Evolutionary conservation across 2,888 invertebrate genomes (phyloP).

Genomic region (Xestoiulus laeticollis): DNA sequence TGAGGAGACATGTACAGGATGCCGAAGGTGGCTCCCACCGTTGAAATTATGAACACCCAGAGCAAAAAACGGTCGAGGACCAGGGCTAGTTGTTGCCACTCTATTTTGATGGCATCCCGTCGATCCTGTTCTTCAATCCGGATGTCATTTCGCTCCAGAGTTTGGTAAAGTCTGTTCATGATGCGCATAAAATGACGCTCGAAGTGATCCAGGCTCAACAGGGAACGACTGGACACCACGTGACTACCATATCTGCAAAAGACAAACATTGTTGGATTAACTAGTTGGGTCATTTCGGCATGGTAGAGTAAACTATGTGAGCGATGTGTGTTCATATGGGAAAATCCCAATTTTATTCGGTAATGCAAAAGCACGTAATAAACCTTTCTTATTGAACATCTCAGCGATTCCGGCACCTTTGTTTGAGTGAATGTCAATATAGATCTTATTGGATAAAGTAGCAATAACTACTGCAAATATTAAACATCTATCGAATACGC

Average conservation of each 20-base stretch:
- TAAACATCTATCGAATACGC: too few species aligned
- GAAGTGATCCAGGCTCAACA: slow-evolving; percentile 64
- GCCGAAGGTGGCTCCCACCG: slow-evolving; percentile 65
- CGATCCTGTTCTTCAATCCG: slow-evolving; percentile 68
- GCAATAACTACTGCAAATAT: too few species aligned
- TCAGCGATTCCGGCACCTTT: too few species aligned
- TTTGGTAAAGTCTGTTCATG: slow-evolving; percentile 67
- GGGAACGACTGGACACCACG: not conserved
- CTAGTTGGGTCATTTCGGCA: not conserved
- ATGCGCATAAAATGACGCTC: slow-evolving; percentile 72
- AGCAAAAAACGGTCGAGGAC: slow-evolving; percentile 68
- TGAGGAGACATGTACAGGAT: slow-evolving; percentile 65
- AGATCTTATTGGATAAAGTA: too few species aligned
- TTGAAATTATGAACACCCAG: slow-evolving; percentile 66
- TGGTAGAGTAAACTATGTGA: too few species aligned
- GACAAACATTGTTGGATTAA: not conserved
- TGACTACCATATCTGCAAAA: slow-evolving; percentile 48
- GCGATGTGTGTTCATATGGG: too few species aligned
- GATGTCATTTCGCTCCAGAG: slow-evolving; percentile 68
- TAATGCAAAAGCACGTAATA: too few species aligned
- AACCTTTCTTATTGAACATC: too few species aligned
- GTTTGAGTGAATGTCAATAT: too few species aligned
- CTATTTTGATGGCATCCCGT: slow-evolving; percentile 67
- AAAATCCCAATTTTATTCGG: too few species aligned
- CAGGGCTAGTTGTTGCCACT: slow-evolving; percentile 69